Evolutionary conservation across 2,888 invertebrate genomes (phyloP), one percentile per base, ranked within the genome.

Genomic region (Dione juno): DNA sequence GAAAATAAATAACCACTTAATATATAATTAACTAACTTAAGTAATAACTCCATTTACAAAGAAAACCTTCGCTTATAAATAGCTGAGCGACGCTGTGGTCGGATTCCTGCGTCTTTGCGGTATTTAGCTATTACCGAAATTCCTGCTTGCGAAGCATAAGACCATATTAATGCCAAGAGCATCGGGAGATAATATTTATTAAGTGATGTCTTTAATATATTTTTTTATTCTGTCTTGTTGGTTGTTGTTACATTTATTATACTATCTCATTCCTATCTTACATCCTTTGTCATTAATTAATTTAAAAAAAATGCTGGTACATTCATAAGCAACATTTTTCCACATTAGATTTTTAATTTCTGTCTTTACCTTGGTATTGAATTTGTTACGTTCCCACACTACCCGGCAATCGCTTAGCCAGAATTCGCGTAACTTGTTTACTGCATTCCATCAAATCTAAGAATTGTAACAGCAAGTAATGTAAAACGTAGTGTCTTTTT

Each of bases 101-200:
- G 64, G 40, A 69, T 72, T 63, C 66, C 61, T 63, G 71, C 65
- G 65, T 61, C 43, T 52, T 50, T 61, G 50, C 48, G 69, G 66
- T 19, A 69, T 72, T 67, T 54, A 67, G 19, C 48, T 37, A 64
- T 64, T 64, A 64, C 19, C 48, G 69, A 72, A 69, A 69, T 72
- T 69, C 50, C 45, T 48, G 57, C 16, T 64, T 11, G 28, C 16
- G 61, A 45, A 45, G 35, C 45, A 16, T n/a, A 35, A 61, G 45
- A 28, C 14, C 28, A n/a, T 61, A 61, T 45, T 45, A 43, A 45
- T 61, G n/a, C 35, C 45, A 10, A 61, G n/a, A 45, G 28, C n/a
- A 16, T 61, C n/a, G 28, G 45, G 45, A 45, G 28, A n/a, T 61
- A 28, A 45, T 61, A 45, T 21, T 61, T 61, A 28, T 45, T 6